Evolutionary conservation across 2,113 vertebrate species (phyloP).

Genomic region (Elanus axillaris): DNA sequence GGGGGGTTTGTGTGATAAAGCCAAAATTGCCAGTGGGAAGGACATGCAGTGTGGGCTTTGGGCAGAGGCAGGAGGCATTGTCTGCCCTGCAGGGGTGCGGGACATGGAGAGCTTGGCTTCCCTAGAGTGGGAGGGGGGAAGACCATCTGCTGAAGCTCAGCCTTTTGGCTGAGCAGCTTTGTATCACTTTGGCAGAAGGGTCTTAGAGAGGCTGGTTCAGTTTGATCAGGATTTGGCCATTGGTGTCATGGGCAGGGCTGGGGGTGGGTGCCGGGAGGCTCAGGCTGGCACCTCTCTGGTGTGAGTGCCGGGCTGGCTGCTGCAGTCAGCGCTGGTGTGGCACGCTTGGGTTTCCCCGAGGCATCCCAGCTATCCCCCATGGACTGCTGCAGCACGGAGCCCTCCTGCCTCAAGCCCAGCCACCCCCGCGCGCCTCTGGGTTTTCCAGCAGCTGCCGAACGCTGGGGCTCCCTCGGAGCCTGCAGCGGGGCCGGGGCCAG

Average conservation of each 20-base stretch:
- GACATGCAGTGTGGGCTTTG: not conserved
- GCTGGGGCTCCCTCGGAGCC: not conserved
- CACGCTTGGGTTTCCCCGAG: not conserved
- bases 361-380: constrained; percentile 7
- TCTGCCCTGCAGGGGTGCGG: fast-evolving
- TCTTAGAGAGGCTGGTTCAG: not conserved
- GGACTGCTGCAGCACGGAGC: not conserved
- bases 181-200: not conserved
- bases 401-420: not conserved
- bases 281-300: not conserved
- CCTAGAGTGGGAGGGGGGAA: not conserved
- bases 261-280: not conserved
- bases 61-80: not conserved
- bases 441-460: not conserved
- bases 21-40: not conserved
- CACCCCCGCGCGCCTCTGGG: fast-evolving
- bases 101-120: not conserved
- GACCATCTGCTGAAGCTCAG: constrained; percentile 12
- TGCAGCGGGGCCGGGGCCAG: not conserved
- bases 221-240: not conserved
- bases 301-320: not conserved
- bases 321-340: not conserved
- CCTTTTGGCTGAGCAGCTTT: not conserved
- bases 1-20: not conserved
- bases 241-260: fast-evolving